These are phyloP conservation scores for Salvelinus namaycush DNA, from an alignment of 2,113 vertebrate species.

Conservation along the genomic window DNA sequence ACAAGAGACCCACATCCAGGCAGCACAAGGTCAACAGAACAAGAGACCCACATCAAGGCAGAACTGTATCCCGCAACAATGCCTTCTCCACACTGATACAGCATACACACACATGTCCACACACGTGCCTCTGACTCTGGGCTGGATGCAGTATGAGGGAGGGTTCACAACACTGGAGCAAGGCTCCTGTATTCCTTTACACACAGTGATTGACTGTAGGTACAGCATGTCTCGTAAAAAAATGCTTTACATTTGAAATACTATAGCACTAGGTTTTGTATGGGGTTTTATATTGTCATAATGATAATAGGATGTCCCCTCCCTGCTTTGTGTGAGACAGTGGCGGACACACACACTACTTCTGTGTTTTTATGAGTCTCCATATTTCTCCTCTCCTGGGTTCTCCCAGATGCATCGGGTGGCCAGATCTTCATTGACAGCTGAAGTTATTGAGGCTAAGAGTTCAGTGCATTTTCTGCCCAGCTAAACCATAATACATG, in stretches of 20 bases:
- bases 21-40: background rate
- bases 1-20: conserved; percentile 3
- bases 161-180: conserved; percentile 8
- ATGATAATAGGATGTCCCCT: conserved; percentile 3
- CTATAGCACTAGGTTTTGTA: background rate
- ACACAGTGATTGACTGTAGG: background rate
- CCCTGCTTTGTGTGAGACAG: background rate
- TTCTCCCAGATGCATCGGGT: conserved; percentile 50
- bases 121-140: conserved; percentile 9
- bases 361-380: conserved; percentile 8
- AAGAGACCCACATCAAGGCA: background rate
- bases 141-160: background rate
- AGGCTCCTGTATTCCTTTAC: too few relatives aligned
- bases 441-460: conserved; percentile 50
- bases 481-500: conserved; percentile 37
- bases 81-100: conserved; percentile 32
- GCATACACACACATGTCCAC: conserved; percentile 32
- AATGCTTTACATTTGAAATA: background rate
- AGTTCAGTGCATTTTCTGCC: conserved; percentile 42
- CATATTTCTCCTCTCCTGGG: conserved; percentile 28
- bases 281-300: background rate
- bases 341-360: background rate
- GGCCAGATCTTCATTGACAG: conserved; percentile 54
- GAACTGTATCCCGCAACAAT: conserved; percentile 34
- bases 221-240: background rate